phyloP scores from a whole-genome alignment of 2,888 invertebrate genomes.

The Calephelis perditalis region DNA sequence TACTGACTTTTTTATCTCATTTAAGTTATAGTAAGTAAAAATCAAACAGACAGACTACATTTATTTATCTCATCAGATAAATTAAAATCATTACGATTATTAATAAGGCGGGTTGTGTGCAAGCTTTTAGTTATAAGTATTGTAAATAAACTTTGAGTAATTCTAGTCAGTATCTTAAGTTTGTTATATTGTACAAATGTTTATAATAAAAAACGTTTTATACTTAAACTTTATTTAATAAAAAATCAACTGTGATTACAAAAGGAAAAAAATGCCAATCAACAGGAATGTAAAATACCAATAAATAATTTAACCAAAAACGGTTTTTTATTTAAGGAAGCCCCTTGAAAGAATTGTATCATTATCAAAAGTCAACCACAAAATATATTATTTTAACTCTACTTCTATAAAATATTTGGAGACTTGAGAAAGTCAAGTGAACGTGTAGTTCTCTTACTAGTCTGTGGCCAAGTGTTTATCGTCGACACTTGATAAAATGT shows the following conservation, averaged over 20 bases:
- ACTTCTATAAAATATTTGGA: no score
- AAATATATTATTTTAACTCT: no score
- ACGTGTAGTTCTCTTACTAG: no score
- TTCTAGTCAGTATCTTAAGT: conserved; percentile 66
- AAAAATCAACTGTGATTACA: conserved; percentile 42
- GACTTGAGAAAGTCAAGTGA: no score
- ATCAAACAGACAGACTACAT: no score
- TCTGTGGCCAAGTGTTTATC: no score
- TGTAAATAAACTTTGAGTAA: conserved; percentile 39
- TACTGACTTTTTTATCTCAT: no score
- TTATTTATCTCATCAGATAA: no score
- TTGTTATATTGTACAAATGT: conserved; percentile 43
- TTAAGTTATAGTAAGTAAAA: no score
- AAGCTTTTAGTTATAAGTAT: not conserved
- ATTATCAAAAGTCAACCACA: no score
- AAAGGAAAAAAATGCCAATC: conserved; percentile 44
- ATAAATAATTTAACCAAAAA: conserved; percentile 61
- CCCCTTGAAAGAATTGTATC: conserved; percentile 25
- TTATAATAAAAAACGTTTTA: conserved; percentile 42
- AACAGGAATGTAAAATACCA: conserved; percentile 65
- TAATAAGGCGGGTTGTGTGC: conserved; percentile 6
- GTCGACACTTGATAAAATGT: no score
- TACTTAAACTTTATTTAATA: conserved; percentile 55
- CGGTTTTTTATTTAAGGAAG: conserved; percentile 37
- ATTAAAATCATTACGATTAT: not conserved